These are phyloP conservation scores for Pseudomyrmex dendroicus DNA, from an alignment of 1,140 invertebrate species.

Conservation along the genomic window DNA sequence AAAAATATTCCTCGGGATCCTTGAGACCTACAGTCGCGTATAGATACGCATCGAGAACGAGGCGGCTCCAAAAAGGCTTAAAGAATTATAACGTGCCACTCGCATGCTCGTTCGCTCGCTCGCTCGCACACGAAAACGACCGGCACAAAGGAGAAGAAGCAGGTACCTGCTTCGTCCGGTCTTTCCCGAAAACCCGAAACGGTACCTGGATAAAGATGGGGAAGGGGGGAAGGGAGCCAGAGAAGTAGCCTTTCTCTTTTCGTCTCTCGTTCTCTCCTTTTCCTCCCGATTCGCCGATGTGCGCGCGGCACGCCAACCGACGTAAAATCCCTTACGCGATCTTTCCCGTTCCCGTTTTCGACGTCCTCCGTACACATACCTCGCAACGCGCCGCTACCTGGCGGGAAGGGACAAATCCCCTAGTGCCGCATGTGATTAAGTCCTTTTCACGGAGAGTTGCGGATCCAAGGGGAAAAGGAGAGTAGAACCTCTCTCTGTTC, in stretches of 20 bases:
- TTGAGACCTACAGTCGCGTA: slow-evolving; percentile 1
- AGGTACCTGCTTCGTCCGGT: slow-evolving; percentile 42
- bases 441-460: slow-evolving; percentile 68
- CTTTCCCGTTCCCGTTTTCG: neutral
- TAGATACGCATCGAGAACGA: neutral
- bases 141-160: slow-evolving; percentile 13
- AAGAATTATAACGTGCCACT: slow-evolving; percentile 18
- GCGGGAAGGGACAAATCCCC: slow-evolving; percentile 65
- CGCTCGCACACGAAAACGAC: slow-evolving; percentile 1
- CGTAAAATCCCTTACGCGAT: slow-evolving; percentile 16
- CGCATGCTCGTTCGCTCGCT: neutral
- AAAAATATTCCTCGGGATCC: neutral
- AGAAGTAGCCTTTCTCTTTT: neutral
- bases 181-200: slow-evolving; percentile 54
- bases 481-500: no score
- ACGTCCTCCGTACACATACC: neutral
- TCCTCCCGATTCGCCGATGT: no score
- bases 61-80: neutral
- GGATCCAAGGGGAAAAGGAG: slow-evolving; percentile 16
- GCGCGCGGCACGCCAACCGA: neutral
- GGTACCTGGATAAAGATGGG: neutral
- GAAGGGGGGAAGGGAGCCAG: no score
- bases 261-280: no score
- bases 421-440: slow-evolving; percentile 69
- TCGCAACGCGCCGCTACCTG: slow-evolving; percentile 58